Evolutionary conservation across 1,140 invertebrate genomes (phyloP).

Genomic region (Penaeus japonicus): DNA sequence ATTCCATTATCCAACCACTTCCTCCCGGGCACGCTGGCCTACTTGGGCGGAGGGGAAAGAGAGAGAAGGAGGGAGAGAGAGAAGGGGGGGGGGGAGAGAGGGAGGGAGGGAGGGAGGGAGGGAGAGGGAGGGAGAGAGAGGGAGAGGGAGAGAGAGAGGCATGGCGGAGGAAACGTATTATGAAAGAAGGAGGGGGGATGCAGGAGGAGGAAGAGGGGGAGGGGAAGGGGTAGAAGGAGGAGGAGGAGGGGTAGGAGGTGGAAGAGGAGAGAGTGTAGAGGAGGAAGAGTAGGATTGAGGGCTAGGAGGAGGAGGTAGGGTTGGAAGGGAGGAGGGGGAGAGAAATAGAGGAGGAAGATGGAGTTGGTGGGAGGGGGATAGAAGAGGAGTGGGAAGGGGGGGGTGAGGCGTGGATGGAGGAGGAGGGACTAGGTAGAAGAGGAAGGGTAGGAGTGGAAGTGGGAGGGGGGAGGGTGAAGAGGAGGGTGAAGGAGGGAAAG

Average conservation of each 20-base stretch:
- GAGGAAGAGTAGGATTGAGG: not conserved
- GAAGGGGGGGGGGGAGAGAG: not conserved
- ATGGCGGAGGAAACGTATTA: not conserved
- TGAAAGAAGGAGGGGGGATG: not conserved
- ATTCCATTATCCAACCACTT: conserved; percentile 16
- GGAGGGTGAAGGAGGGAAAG: not conserved
- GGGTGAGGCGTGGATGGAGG: no score
- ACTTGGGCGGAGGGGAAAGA: not conserved
- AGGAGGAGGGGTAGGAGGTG: no score
- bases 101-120: no score
- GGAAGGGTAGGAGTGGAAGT: not conserved
- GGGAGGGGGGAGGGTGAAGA: not conserved
- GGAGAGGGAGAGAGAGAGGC: no score
- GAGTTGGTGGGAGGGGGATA: not conserved
- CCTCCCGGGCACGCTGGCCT: not conserved
- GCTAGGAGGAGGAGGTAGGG: no score
- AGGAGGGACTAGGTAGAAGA: not conserved
- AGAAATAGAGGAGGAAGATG: not conserved
- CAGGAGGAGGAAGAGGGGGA: not conserved
- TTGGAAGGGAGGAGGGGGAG: not conserved
- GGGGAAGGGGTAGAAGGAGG: no score
- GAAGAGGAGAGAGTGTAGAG: not conserved
- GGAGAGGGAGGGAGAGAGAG: not conserved
- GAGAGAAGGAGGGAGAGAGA: no score
- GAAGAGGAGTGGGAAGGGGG: not conserved